A percentile compares a stretch with the other conserved stretches of the same genome.
Conservation (phyloP, 1,140 invertebrate species). For the Heliothis virescens region DNA sequence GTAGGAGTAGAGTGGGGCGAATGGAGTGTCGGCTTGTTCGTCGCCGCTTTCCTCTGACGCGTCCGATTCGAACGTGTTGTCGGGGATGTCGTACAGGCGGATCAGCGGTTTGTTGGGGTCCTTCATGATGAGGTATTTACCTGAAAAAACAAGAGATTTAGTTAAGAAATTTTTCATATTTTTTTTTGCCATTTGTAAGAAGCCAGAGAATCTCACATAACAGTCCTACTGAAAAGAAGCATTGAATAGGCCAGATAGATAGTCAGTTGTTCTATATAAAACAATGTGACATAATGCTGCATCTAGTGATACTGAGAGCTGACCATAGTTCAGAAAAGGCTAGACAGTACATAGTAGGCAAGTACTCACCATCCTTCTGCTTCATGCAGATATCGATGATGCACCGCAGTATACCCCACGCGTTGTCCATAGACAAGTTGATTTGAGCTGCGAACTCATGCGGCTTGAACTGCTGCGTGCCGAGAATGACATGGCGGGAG, state of each 20-base stretch:
- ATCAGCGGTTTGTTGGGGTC: conserved; percentile 99
- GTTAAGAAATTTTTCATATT: neutral
- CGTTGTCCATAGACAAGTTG: conserved; percentile 99
- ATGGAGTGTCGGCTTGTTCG: conserved; percentile 89
- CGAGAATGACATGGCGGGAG: conserved; percentile 98
- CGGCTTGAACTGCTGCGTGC: conserved; percentile 99
- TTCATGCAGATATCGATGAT: conserved; percentile 99
- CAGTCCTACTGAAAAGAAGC: no score
- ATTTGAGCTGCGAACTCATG: conserved; percentile 99
- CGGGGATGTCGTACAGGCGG: conserved; percentile 98
- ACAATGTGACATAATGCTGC: no score
- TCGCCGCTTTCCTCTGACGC: conserved; percentile 97
- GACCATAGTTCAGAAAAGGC: neutral
- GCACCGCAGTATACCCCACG: conserved; percentile 99
- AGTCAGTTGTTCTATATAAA: no score
- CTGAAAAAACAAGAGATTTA: conserved; percentile 60
- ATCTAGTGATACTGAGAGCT: no score
- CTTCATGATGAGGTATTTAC: conserved; percentile 99
- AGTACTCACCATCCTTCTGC: conserved; percentile 95
- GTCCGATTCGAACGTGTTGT: conserved; percentile 99
- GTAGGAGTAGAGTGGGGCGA: conserved; percentile 84
- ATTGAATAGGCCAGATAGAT: no score
- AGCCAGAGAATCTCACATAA: no score
- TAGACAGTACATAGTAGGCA: neutral
- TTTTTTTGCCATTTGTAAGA: neutral